Evolutionary conservation across 2,797 vertebrate genomes (phyloP).

Genomic region (Loriculus beryllinus): DNA sequence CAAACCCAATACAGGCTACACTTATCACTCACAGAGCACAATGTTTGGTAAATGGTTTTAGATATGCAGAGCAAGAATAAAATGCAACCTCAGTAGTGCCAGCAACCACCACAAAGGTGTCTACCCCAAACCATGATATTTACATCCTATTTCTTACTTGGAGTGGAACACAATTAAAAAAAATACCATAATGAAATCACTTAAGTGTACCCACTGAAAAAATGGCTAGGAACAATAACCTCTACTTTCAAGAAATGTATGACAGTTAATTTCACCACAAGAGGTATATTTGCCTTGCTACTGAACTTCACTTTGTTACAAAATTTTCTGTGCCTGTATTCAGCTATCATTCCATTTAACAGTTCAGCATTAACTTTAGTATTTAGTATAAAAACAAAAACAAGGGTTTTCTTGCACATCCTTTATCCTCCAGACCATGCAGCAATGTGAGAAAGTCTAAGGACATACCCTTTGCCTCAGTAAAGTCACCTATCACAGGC

Average conservation of each 20-base stretch:
- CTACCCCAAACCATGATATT: not conserved
- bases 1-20: not conserved
- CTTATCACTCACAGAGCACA: not conserved
- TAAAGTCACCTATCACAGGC: not conserved
- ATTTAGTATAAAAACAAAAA: not conserved
- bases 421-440: not conserved
- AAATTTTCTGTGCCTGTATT: not conserved
- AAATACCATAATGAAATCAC: not conserved
- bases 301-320: not conserved
- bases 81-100: not conserved
- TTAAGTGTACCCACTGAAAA: not conserved
- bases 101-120: not conserved
- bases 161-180: not conserved
- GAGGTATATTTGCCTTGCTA: not conserved
- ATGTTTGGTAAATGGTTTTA: rapidly evolving
- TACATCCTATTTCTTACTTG: not conserved
- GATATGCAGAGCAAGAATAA: not conserved
- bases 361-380: not conserved
- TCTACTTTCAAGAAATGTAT: not conserved
- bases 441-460: not conserved
- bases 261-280: not conserved
- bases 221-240: not conserved
- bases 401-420: not conserved
- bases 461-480: not conserved
- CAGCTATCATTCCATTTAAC: not conserved